These are phyloP conservation scores for Axea sp. DNA, from an alignment of 2,888 invertebrate species.

Conservation along the genomic window DNA sequence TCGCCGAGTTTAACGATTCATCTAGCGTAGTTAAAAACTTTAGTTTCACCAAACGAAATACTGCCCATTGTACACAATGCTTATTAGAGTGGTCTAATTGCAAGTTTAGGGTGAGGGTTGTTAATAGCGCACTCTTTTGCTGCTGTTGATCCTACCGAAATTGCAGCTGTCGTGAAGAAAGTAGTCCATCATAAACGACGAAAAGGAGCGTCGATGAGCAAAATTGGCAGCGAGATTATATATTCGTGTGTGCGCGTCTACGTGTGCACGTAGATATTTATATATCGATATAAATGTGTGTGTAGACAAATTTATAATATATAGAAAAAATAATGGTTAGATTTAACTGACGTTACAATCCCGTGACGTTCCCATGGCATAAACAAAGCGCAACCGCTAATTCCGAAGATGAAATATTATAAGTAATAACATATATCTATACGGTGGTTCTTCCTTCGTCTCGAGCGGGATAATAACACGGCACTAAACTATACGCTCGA, in stretches of 20 bases:
- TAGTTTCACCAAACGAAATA: constrained; percentile 36
- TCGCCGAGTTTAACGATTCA: constrained; percentile 31
- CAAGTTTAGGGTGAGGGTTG: constrained; percentile 27
- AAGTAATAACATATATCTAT: constrained; percentile 79
- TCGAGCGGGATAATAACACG: constrained; percentile 78
- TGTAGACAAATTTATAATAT: constrained; percentile 41
- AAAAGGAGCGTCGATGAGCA: not conserved
- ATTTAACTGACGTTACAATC: constrained; percentile 67
- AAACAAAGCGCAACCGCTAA: constrained; percentile 79
- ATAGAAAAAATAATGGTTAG: constrained; percentile 56
- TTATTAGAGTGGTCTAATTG: constrained; percentile 39
- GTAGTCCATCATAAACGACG: constrained; percentile 40
- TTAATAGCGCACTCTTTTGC: constrained; percentile 21
- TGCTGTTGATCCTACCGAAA: constrained; percentile 30
- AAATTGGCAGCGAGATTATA: constrained; percentile 44
- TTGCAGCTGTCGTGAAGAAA: constrained; percentile 51
- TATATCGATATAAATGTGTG: constrained; percentile 28
- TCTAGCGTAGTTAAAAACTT: constrained; percentile 38
- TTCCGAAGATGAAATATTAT: constrained; percentile 80
- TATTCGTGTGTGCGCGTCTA: constrained; percentile 38
- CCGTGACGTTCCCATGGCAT: constrained; percentile 78
- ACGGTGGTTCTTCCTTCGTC: constrained; percentile 69
- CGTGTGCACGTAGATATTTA: too few species aligned
- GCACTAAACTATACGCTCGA: constrained; percentile 78
- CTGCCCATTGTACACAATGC: constrained; percentile 14